Percentiles rank a stretch among this genome's conserved stretches.
These are phyloP conservation scores for Trichosurus vulpecula DNA, from an alignment of 2,797 vertebrate species.

Conservation along the genomic window DNA sequence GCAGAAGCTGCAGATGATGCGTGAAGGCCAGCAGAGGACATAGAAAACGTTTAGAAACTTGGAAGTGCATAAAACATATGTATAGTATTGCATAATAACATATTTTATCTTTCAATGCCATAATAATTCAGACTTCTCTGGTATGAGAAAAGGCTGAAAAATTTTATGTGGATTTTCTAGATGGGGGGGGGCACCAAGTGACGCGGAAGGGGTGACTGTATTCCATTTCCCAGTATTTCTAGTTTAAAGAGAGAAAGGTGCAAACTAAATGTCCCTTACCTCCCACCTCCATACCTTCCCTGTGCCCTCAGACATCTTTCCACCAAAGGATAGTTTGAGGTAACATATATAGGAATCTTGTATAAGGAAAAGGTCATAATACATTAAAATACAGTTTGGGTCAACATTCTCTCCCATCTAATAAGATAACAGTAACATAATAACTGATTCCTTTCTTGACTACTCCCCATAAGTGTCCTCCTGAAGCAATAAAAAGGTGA, in stretches of 20 bases:
- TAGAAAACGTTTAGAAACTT: not conserved
- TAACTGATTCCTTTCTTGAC: not conserved
- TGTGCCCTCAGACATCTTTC: not conserved
- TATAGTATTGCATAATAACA: not conserved
- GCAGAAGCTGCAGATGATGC: not conserved
- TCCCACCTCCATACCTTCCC: not conserved
- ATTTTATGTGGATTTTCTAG: not conserved
- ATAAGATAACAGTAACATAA: not conserved
- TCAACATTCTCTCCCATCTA: not conserved
- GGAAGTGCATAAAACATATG: not conserved
- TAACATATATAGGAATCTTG: not conserved
- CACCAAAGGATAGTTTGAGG: not conserved
- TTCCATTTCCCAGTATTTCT: not conserved
- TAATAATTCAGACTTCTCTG: not conserved
- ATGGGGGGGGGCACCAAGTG: not conserved
- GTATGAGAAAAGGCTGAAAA: not conserved
- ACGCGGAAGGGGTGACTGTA: not conserved
- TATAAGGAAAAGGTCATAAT: not conserved
- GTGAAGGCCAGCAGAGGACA: not conserved
- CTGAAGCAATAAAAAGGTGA: not conserved
- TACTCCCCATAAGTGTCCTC: not conserved
- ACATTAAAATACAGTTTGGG: not conserved
- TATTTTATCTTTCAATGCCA: not conserved
- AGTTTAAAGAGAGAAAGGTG: not conserved
- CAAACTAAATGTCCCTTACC: not conserved